Evolutionary conservation across 2,888 invertebrate species (phyloP).

Genomic region (Coremacera marginata): DNA sequence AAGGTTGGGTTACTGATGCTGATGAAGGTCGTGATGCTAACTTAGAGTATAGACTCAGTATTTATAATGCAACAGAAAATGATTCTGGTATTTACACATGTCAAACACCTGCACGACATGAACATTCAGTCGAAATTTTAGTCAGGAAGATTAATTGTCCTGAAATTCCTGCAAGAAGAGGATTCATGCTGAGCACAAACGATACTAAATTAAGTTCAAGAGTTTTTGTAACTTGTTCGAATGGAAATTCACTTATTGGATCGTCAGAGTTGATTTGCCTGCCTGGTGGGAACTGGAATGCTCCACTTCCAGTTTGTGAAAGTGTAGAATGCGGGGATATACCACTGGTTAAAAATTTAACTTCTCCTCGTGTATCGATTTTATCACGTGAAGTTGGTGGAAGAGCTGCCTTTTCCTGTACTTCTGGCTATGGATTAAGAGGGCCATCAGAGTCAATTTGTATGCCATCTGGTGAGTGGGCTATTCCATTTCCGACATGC

Average conservation of each 20-base stretch:
- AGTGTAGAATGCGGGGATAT: slow-evolving; percentile 89
- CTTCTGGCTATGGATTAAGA: slow-evolving; percentile 80
- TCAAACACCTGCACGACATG: slow-evolving; percentile 85
- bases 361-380: slow-evolving; percentile 79
- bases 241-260: slow-evolving; percentile 85
- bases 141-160: slow-evolving; percentile 87
- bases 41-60: slow-evolving; percentile 84
- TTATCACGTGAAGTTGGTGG: slow-evolving; percentile 85
- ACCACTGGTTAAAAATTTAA: slow-evolving; percentile 72
- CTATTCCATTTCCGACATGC: slow-evolving; percentile 81
- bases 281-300: slow-evolving; percentile 90
- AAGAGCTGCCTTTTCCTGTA: slow-evolving; percentile 83
- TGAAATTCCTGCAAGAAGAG: slow-evolving; percentile 79
- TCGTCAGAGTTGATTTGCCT: slow-evolving; percentile 79
- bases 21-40: slow-evolving; percentile 81
- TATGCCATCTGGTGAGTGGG: slow-evolving; percentile 84
- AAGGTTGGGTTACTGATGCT: slow-evolving; percentile 84
- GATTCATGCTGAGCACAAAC: slow-evolving; percentile 78
- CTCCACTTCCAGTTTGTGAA: slow-evolving; percentile 84
- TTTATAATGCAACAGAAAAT: slow-evolving; percentile 83
- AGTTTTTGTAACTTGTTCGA: slow-evolving; percentile 81
- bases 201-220: slow-evolving; percentile 82
- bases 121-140: slow-evolving; percentile 83
- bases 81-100: slow-evolving; percentile 89
- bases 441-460: slow-evolving; percentile 83